A percentile compares a stretch with the other conserved stretches of the same genome.
Conservation (phyloP, 2,797 vertebrate species). For the Falco berigora region DNA sequence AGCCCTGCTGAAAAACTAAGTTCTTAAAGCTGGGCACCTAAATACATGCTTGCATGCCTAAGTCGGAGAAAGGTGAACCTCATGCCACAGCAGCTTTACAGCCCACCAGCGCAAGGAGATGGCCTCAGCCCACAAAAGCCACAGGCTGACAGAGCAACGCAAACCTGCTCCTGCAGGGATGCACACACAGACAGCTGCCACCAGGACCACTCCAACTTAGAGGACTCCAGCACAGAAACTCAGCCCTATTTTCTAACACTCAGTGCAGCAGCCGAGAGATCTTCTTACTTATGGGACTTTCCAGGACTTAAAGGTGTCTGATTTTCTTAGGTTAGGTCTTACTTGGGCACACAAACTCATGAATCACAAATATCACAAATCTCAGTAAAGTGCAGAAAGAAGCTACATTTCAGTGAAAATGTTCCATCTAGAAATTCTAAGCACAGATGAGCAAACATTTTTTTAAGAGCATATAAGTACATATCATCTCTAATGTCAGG, state of each 20-base stretch:
- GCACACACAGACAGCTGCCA: neutral
- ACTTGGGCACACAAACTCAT: neutral
- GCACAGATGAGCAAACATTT: neutral
- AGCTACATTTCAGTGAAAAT: neutral
- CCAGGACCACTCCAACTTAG: neutral
- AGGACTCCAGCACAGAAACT: neutral
- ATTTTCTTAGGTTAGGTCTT: neutral
- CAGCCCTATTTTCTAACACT: neutral
- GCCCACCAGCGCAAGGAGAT: neutral
- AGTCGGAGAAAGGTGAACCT: neutral
- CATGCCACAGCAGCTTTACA: neutral
- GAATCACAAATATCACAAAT: neutral
- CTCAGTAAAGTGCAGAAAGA: neutral
- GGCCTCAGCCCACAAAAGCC: neutral
- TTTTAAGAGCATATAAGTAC: neutral
- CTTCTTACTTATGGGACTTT: neutral
- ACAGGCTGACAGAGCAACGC: neutral
- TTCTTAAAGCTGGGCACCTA: neutral
- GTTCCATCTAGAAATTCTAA: neutral
- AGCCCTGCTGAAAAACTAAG: neutral
- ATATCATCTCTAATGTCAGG: neutral
- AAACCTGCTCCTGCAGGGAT: neutral
- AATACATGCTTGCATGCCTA: accelerated
- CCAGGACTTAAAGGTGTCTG: neutral
- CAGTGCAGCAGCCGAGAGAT: neutral